phyloP scores from a whole-genome alignment of 2,888 invertebrate genomes.

The Sinopyrophorus schimmeli region DNA sequence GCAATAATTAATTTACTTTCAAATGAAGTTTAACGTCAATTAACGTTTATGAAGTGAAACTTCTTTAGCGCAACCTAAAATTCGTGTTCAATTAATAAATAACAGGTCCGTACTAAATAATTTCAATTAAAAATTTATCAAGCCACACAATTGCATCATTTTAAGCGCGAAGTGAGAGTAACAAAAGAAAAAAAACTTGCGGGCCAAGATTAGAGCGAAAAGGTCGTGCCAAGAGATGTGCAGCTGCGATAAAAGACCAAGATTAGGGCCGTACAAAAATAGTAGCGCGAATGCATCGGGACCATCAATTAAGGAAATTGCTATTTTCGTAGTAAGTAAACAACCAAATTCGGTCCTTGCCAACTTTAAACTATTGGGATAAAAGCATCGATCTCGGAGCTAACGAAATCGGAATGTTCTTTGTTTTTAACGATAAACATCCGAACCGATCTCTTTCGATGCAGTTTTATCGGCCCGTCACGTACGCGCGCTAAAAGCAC shows the following conservation, averaged over 20 bases:
- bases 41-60: too few relatives aligned
- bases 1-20: too few relatives aligned
- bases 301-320: constrained; percentile 9
- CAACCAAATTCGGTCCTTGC: constrained; percentile 6
- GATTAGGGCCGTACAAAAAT: constrained; percentile 10
- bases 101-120: too few relatives aligned
- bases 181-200: too few relatives aligned
- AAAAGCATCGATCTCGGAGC: background rate
- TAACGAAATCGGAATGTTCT: constrained; percentile 1
- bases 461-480: background rate
- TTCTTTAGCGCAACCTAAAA: too few relatives aligned
- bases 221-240: constrained; percentile 3
- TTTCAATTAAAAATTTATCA: too few relatives aligned
- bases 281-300: constrained; percentile 1
- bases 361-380: background rate
- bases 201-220: too few relatives aligned
- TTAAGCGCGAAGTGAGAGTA: too few relatives aligned
- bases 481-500: constrained; percentile 1
- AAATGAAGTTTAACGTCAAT: too few relatives aligned
- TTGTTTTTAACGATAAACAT: too few relatives aligned
- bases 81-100: too few relatives aligned
- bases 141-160: too few relatives aligned
- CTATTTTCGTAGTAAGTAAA: constrained; percentile 9
- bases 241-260: constrained; percentile 2
- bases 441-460: background rate